These are phyloP conservation scores for Napeogenes inachia DNA, from an alignment of 2,888 invertebrate species.

Conservation along the genomic window DNA sequence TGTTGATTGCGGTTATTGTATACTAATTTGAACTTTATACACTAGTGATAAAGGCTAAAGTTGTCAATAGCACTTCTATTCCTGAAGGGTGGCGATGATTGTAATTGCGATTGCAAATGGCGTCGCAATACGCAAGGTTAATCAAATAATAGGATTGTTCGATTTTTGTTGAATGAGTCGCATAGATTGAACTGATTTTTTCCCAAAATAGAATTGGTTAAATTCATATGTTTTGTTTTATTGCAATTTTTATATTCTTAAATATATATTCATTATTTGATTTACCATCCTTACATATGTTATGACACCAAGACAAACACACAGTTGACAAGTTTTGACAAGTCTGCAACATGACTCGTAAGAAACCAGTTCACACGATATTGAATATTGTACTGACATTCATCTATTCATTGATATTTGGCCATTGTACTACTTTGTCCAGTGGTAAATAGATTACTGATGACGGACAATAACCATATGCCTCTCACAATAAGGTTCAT, in stretches of 20 bases:
- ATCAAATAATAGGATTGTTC: conserved; percentile 46
- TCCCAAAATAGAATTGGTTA: background rate
- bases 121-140: conserved; percentile 58
- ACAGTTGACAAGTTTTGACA: no score
- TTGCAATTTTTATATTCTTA: background rate
- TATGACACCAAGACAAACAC: no score
- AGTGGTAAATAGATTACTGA: background rate
- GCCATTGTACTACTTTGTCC: conserved; percentile 8
- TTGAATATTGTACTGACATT: conserved; percentile 5
- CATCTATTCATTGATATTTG: conserved; percentile 5
- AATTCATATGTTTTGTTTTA: background rate
- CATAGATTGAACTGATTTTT: background rate
- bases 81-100: conserved; percentile 47
- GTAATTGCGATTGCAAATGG: conserved; percentile 72
- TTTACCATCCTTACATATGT: no score
- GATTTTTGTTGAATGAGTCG: conserved; percentile 35
- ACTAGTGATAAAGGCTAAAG: conserved; percentile 30
- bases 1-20: conserved; percentile 29
- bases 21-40: conserved; percentile 42
- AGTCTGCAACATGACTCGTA: no score
- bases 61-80: conserved; percentile 14
- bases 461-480: no score
- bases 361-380: background rate
- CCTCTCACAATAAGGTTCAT: no score
- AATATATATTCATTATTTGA: no score